Evolutionary conservation across 2,797 vertebrate species (phyloP), one percentile per base, ranked within the genome.

Genomic region (Eremophila alpestris): DNA sequence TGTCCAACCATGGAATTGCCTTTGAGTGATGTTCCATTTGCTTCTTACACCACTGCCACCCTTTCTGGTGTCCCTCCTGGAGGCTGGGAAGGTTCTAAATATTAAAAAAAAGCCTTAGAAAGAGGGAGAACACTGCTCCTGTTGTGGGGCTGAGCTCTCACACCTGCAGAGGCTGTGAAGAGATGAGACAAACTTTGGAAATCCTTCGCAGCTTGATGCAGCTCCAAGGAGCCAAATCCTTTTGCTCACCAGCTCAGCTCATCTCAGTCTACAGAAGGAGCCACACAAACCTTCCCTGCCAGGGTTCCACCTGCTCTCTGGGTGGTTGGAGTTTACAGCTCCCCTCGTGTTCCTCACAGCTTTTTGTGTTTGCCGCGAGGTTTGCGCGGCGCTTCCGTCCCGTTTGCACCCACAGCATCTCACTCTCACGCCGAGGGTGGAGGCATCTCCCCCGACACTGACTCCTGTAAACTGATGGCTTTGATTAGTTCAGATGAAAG

Each of bases 401-500:
- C 41, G 69, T 79, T 87, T 88, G 64, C 30, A 79, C 80, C 78
- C 26, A 32, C 58, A 83, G 67, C 55, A 48, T 49, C 70, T 75
- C 69, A 49, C 60, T 93, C 64, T 94, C 58, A 85, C 22, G 22
- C 71, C 43, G 77, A 73, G 93, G 68, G 65, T 59, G 70, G 80
- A 69, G 86, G 81, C 65, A 40, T 38, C 78, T 88, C 93, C 82
- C 67, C 73, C 85, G 48, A 41, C 83, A 86, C 34, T 62, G 89
- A 75, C 76, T 86, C 91, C 92, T 94, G 84, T 81, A 76, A 95
- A 94, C 91, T 95, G 91, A 92, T 91, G 92, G 55, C 95, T 97
- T 96, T 97, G 90, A 94, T 94, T 94, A 79, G 67, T 93, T 95
- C 27, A 93, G 91, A 95, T 96, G 94, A 96, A 96, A 97, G 94